phyloP scores from a whole-genome alignment of 2,888 invertebrate species.

The Scelioninae gen. 1 region DNA sequence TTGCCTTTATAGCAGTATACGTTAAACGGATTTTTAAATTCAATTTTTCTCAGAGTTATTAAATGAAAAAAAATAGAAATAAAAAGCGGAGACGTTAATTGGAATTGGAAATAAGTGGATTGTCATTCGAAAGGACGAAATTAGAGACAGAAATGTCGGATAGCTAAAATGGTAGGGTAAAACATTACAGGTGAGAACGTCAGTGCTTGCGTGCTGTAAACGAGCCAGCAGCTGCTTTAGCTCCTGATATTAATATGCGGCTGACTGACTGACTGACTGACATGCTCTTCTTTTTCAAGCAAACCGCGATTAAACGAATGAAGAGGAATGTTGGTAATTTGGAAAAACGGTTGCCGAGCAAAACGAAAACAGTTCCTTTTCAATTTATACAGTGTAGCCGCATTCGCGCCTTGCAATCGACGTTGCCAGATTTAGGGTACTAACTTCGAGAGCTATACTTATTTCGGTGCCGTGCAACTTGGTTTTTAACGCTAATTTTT shows the following conservation, averaged over 20 bases:
- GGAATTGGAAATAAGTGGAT: constrained; percentile 31
- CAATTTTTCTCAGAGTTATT: not conserved
- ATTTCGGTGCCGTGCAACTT: not conserved
- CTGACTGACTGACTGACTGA: constrained; percentile 77
- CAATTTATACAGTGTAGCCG: constrained; percentile 52
- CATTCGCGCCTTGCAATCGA: constrained; percentile 34
- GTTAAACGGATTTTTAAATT: not conserved
- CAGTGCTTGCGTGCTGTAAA: constrained; percentile 82
- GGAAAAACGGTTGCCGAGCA: too few species aligned
- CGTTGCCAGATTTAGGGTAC: constrained; percentile 55
- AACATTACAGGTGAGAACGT: constrained; percentile 83
- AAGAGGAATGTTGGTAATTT: constrained; percentile 54
- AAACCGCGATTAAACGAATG: constrained; percentile 56
- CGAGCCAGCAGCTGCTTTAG: constrained; percentile 82
- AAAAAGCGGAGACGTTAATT: constrained; percentile 25
- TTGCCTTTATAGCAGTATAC: constrained; percentile 12
- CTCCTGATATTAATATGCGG: constrained; percentile 82
- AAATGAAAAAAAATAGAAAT: too few species aligned
- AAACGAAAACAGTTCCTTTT: too few species aligned
- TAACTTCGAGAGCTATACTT: not conserved
- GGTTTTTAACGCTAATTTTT: constrained; percentile 11
- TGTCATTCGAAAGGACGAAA: constrained; percentile 53
- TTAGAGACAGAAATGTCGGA: constrained; percentile 53
- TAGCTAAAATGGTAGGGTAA: constrained; percentile 73
- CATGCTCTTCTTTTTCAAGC: constrained; percentile 74